phyloP scores from a whole-genome alignment of 2,888 invertebrate species.

The Pachliopta kotzebuea region DNA sequence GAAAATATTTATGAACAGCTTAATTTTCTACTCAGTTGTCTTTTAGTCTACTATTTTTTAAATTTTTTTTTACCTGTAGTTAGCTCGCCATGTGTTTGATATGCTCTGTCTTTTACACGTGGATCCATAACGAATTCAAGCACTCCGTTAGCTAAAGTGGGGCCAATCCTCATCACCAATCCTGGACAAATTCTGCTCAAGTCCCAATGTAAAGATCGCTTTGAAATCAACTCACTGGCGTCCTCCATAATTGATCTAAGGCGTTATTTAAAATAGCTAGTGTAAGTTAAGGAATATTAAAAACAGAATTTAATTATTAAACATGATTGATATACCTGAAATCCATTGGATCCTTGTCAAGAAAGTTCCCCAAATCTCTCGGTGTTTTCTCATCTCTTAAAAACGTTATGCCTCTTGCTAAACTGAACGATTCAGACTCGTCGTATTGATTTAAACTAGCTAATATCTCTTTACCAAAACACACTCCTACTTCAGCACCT shows the following conservation, averaged over 20 bases:
- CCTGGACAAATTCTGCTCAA: conserved; percentile 87
- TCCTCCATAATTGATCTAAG: conserved; percentile 83
- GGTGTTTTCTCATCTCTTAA: conserved; percentile 83
- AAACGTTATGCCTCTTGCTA: conserved; percentile 83
- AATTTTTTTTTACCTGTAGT: conserved; percentile 80
- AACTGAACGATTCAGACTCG: conserved; percentile 83
- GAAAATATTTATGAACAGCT: too few relatives aligned
- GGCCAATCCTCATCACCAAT: conserved; percentile 86
- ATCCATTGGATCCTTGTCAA: conserved; percentile 87
- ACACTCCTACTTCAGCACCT: conserved; percentile 78
- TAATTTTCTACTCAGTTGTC: too few relatives aligned
- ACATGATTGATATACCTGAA: conserved; percentile 77
- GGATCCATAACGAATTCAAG: conserved; percentile 88
- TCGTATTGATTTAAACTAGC: conserved; percentile 84
- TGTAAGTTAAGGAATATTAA: background rate
- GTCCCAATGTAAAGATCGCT: conserved; percentile 87
- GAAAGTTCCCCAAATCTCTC: conserved; percentile 83
- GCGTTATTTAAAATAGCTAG: background rate
- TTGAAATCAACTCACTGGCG: conserved; percentile 84
- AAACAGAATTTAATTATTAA: background rate
- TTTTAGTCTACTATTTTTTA: too few relatives aligned
- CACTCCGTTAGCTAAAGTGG: conserved; percentile 85
- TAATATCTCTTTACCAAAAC: conserved; percentile 86
- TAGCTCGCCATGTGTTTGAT: conserved; percentile 78
- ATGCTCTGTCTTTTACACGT: conserved; percentile 75